Percentiles rank a stretch among this genome's conserved stretches.
phyloP scores from a whole-genome alignment of 2,888 invertebrate species.

The Hypsopygia costalis region DNA sequence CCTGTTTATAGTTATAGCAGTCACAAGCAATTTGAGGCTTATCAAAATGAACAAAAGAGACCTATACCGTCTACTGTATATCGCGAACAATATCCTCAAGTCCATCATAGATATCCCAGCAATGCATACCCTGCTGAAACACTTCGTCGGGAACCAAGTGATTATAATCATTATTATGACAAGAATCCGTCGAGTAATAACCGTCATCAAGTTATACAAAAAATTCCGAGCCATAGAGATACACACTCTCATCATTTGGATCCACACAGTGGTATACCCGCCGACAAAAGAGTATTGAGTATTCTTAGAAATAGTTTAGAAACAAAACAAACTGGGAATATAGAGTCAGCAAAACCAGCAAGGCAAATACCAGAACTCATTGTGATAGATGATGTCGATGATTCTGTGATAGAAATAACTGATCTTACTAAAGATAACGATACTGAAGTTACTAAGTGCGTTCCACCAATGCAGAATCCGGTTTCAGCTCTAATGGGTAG shows the following conservation, averaged over 20 bases:
- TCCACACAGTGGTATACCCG: constrained; percentile 67
- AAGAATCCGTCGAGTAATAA: constrained; percentile 44
- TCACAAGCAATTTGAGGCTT: constrained; percentile 67
- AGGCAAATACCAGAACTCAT: constrained; percentile 71
- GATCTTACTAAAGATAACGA: constrained; percentile 67
- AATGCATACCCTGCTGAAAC: constrained; percentile 45
- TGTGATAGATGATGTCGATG: constrained; percentile 72
- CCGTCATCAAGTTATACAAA: constrained; percentile 66
- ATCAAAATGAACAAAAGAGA: constrained; percentile 64
- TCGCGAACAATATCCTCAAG: constrained; percentile 49
- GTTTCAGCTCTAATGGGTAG: constrained; percentile 36
- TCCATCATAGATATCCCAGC: constrained; percentile 49
- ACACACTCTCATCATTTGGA: constrained; percentile 50
- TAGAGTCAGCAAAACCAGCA: constrained; percentile 74
- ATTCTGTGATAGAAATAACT: constrained; percentile 70
- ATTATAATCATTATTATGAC: constrained; percentile 56
- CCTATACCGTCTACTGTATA: constrained; percentile 40
- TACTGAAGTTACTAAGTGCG: constrained; percentile 30
- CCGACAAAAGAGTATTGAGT: constrained; percentile 86
- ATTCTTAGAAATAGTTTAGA: constrained; percentile 86
- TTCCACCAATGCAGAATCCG: constrained; percentile 29
- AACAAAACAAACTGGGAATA: constrained; percentile 78
- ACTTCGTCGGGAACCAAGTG: constrained; percentile 46
- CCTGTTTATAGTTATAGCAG: constrained; percentile 69
- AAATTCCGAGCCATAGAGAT: constrained; percentile 61